Base-by-base conservation (phyloP, 2,888 invertebrate species). In the Subacronicta megacephala region DNA sequence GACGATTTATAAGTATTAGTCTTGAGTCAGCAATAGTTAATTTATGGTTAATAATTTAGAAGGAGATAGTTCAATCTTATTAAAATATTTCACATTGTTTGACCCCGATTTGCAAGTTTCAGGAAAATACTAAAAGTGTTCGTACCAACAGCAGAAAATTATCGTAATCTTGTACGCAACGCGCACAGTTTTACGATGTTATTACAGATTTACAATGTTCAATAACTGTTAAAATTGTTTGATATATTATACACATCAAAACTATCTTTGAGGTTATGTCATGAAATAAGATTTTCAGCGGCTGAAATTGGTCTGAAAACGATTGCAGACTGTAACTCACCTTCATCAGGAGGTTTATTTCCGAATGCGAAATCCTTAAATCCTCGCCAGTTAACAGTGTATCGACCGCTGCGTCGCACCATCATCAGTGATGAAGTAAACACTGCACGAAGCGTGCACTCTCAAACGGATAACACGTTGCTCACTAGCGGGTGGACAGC, bases 371-470 rank as follows among this genome's bases (percentile, higher is more conserved):
- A 92, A 71, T 94, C 94, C 78, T 87, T 89, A 83, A 94, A 93
- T 47, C 94, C 94, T 74, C 94, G 88, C 92, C 93, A 93, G 83
- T 93, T 94, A 74, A 94, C 94, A 61, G 93, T 93, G 82, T 94
- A 94, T 35, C 94, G 90, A 71, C 94, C 94, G 83, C 93, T 92
- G 75, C 94, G 91, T 83, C 94, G 85, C 75, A 92, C 94, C 88
- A 94, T 94, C 94, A 94, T 94, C 72, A 83, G 77, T 73, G 78
- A 56, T 72, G 61, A 47, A 62, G 71, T 70, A 68, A 72, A 69
- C 74, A 75, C 66, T 58, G 72, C 74, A 63, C 68, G 55, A 56
- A 63, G 65, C 69, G 72, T 72, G 61, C 57, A 75, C 73, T 72
- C 68, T 57, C 70, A 40, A 54, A 54, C 67, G 71, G 65, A 62